A percentile compares a stretch with the other conserved stretches of the same genome.
Evolutionary conservation across 2,888 invertebrate species (phyloP).

Genomic region (Gortyna flavago): DNA sequence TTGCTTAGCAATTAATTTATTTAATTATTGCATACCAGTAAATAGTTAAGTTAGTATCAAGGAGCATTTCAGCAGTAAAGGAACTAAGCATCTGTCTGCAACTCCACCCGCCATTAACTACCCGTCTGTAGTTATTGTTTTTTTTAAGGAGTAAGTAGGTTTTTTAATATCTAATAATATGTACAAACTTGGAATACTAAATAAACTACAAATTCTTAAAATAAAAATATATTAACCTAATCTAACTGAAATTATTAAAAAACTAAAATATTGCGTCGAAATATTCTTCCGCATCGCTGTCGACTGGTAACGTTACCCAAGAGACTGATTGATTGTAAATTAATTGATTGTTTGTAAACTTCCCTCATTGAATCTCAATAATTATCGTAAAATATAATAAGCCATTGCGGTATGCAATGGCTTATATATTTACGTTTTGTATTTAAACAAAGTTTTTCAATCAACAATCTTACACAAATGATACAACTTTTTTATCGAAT

Average conservation of each 20-base stretch:
- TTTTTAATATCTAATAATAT: too few species aligned
- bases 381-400: not conserved
- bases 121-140: not conserved
- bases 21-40: not conserved
- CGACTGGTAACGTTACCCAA: too few species aligned
- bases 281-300: too few species aligned
- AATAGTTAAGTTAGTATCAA: too few species aligned
- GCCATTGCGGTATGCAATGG: too few species aligned
- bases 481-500: constrained; percentile 65
- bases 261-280: too few species aligned
- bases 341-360: not conserved
- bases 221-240: too few species aligned
- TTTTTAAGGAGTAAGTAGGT: too few species aligned
- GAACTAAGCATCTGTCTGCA: not conserved
- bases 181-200: too few species aligned
- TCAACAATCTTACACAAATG: constrained; percentile 48
- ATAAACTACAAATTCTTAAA: too few species aligned
- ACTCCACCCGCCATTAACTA: not conserved
- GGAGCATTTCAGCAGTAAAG: not conserved
- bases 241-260: too few species aligned
- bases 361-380: not conserved
- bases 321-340: too few species aligned
- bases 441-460: constrained; percentile 51
- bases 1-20: not conserved
- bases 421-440: not conserved